phyloP scores from a whole-genome alignment of 64 coral and sea anemone species.

The Dendrophyllia cribrosa region DNA sequence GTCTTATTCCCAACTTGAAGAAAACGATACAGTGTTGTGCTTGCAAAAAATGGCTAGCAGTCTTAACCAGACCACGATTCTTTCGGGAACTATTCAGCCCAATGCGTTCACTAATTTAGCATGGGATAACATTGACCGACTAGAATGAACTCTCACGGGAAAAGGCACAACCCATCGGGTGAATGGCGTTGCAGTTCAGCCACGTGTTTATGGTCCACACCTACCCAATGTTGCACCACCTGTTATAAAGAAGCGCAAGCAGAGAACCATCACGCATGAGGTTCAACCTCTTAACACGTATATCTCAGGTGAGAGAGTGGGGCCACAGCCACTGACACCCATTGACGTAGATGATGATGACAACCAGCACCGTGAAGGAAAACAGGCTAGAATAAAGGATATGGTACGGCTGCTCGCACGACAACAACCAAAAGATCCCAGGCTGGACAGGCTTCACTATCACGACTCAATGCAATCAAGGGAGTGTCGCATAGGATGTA shows the following conservation, averaged over 20 bases:
- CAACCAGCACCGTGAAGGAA: too few species aligned
- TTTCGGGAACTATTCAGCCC: not conserved
- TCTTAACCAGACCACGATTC: not conserved
- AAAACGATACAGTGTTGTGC: conserved; percentile 28
- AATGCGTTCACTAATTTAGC: conserved; percentile 3
- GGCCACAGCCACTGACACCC: not conserved
- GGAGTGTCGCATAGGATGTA: not conserved
- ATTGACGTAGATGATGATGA: too few species aligned
- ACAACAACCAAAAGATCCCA: not conserved
- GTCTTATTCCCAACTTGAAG: conserved; percentile 15
- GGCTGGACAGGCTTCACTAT: conserved; percentile 66
- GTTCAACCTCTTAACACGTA: not conserved
- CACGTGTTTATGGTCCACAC: not conserved
- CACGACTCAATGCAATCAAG: not conserved
- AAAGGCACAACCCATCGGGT: not conserved
- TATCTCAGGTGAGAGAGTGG: not conserved
- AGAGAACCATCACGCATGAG: not conserved
- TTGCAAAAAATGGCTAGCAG: conserved; percentile 2
- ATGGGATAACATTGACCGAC: conserved; percentile 17
- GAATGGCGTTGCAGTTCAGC: not conserved
- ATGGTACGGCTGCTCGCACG: not conserved
- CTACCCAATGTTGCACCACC: not conserved
- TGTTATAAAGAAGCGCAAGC: not conserved
- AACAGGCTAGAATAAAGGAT: too few species aligned
- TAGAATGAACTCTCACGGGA: not conserved